Evolutionary conservation across 64 coral and sea anemone genomes (phyloP), one percentile per base, ranked within the genome.

Genomic region (Montipora efflorescens): DNA sequence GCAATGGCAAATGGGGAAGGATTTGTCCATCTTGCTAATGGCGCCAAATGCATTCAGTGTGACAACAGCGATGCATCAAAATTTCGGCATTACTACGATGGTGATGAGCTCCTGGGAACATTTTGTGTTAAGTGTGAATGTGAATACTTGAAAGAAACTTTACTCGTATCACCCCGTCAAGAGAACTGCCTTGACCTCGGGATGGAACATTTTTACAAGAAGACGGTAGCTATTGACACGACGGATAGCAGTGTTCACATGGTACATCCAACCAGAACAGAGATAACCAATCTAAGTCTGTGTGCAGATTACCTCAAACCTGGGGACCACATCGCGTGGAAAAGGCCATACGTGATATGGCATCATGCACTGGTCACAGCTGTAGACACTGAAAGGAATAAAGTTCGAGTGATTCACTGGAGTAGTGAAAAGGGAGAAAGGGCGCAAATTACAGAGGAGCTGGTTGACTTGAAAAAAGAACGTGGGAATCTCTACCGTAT

Each of bases 261-360:
- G 43, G 85, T 88, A 15, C 85, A 88, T 75, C 85, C 85, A 49
- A 23, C 15, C 18, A 74, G 51, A 75, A 88, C 85, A 75, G 21
- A 22, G 48, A 75, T 88, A 47, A 51, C 46, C 46, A 88, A 75
- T 45, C 36, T 74, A 70, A 21, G 50, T 1, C 50, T 88, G 85
- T 25, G 53, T 43, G 88, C 59, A 9, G 75, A 90, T 79, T 90
- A 77, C 25, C 25, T 90, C 10, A 79, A 90, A 90, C 88, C 74
- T 3, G 88, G 88, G 50, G 88, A 90, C 74, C 88, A 90, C 75
- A 90, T 90, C n/a, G 76, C 88, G 19, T 90, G 76, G 88, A 3
- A 90, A 61, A 77, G 88, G 53, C 88, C 75, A 66, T 90, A 78
- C 52, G 15, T 59, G 59, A 79, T 79, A 71, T 90, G 88, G 88